Evolutionary conservation across 2,888 invertebrate species (phyloP), one percentile per base, ranked within the genome.

Genomic region (Ophonus ardosiacus): DNA sequence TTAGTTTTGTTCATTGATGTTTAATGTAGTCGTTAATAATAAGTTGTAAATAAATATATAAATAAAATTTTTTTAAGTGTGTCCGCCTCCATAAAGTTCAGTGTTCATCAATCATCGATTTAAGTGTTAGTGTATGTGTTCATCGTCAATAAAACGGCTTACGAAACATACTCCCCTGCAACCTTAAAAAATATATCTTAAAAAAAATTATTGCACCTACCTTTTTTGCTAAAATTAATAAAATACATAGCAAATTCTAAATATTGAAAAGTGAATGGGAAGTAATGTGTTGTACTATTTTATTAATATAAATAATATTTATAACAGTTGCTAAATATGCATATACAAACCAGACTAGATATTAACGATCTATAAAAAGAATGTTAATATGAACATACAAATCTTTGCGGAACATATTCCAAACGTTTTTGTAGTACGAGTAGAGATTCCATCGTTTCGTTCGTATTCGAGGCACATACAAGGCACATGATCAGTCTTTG

Each of bases 321-420:
- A 24, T 84, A 78, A 84, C 78, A 78, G 65, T 51, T 84, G 63
- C 63, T 78, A 78, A 76, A 71, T 78, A 84, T 78, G 68, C 84
- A 84, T 84, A 51, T 84, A 78, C 84, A 84, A 84, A 78, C 78
- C 84, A 65, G 84, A 84, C 84, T 84, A 84, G 84, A 84, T 78
- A 84, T 18, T 24, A 78, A 78, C 68, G 68, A 78, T 78, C 78
- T 84, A 84, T 63, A 84, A 68, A 76, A 74, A 84, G 78, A 84
- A 84, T 78, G 84, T 84, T 84, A 84, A 84, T 84, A 74, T 43
- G 71, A 74, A 43, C 43, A 74, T 74, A 74, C 43, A 17, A 31
- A 78, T 78, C 40, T 68, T 68, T 38, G 18, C 17, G 43, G 71
- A 74, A 43, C 71, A 74, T 74, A 74, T 74, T 74, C 40, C 40